Evolutionary conservation across 2,888 invertebrate species (phyloP).

Genomic region (Drosophila basisetae): DNA sequence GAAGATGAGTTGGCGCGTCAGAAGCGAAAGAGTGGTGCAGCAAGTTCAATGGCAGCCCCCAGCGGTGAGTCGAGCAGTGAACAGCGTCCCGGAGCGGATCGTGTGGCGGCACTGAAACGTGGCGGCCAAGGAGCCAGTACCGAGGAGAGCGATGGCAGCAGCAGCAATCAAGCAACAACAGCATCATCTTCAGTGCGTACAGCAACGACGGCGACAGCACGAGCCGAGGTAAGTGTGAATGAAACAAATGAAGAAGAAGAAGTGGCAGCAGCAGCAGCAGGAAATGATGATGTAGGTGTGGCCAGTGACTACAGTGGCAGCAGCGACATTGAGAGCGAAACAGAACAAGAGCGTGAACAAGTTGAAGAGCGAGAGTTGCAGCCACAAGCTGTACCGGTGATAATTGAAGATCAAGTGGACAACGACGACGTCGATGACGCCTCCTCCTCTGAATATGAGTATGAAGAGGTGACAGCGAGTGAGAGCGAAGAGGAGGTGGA

Average conservation of each 20-base stretch:
- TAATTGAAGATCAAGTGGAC: background rate
- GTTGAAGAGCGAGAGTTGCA: slow-evolving; percentile 14
- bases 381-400: background rate
- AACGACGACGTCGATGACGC: slow-evolving; percentile 16
- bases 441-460: slow-evolving; percentile 58
- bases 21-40: slow-evolving; percentile 91
- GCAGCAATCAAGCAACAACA: slow-evolving; percentile 85
- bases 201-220: slow-evolving; percentile 90
- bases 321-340: slow-evolving; percentile 45
- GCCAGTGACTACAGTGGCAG: slow-evolving; percentile 60
- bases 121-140: slow-evolving; percentile 81
- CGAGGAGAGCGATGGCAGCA: slow-evolving; percentile 87
- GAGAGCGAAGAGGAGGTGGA: slow-evolving; percentile 53
- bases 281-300: slow-evolving; percentile 4
- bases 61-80: slow-evolving; percentile 77
- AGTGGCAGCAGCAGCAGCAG: slow-evolving; percentile 6
- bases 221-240: slow-evolving; percentile 91
- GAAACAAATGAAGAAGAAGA: slow-evolving; percentile 78
- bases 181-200: slow-evolving; percentile 88
- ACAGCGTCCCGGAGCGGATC: slow-evolving; percentile 86
- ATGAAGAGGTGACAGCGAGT: slow-evolving; percentile 63
- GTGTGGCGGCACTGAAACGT: slow-evolving; percentile 86
- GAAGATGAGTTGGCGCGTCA: slow-evolving; percentile 95
- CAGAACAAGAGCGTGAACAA: slow-evolving; percentile 18
- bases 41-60: slow-evolving; percentile 84